Evolutionary conservation across 2,113 vertebrate genomes (phyloP), one percentile per base, ranked within the genome.

Genomic region (Podilymbus podiceps): DNA sequence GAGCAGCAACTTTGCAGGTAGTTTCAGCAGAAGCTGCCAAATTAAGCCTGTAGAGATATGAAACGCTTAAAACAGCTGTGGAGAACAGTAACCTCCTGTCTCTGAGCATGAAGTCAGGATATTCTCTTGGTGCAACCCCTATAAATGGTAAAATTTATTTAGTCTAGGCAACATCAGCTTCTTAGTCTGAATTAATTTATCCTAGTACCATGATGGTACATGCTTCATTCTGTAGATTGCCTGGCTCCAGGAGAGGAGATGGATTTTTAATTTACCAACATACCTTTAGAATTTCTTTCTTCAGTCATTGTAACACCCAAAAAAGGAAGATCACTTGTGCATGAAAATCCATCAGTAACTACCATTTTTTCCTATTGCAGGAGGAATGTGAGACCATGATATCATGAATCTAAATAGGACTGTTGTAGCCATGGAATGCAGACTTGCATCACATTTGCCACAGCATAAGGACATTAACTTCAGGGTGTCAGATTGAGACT

Each of bases 21-120:
- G 68, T 80, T 93, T 96, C 60, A 84, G 28, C 10, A 87, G 47
- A 90, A 42, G 10, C 72, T 80, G 52, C 78, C 53, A 77, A 91
- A 92, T 90, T 60, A 94, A 85, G 30, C 28, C 18, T 63, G 55
- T 46, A 55, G 60, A 87, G 52, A 75, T 67, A 84, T 1, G 33
- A 71, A 89, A 42, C 50, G 86, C 31, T 76, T 90, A 81, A 92
- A 88, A 76, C 20, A 62, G 38, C 42, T 84, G 22, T 42, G 31
- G 25, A 78, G 31, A 86, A 31, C 28, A 42, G 33, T 22, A 80
- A 47, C 27, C 12, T 84, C 46, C 75, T 67, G 55, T 27, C 19
- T 71, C 50, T 71, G 53, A 69, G 20, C 20, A 44, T 38, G 17
- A 89, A 74, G 30, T 28, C 15, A 12, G 14, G 35, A 59, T 71